Base-by-base conservation (phyloP, 2,797 vertebrate species). In the Moxostoma hubbsi region DNA sequence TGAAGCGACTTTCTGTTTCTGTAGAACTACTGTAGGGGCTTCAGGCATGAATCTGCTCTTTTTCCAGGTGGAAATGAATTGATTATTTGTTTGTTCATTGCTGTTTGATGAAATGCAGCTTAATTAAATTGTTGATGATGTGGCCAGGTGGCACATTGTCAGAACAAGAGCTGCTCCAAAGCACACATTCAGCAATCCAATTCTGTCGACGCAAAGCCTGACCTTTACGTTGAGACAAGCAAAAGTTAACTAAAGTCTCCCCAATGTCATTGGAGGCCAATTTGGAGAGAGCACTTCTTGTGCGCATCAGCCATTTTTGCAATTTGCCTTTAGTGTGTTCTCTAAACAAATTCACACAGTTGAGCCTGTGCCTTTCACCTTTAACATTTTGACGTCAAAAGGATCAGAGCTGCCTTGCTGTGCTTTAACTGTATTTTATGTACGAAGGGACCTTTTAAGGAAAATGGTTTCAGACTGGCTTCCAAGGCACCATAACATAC, bases 241-340 rank as follows among this genome's bases (percentile, higher is more conserved):
- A 62, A 68, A 75, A 75, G 66, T 57, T 68, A 75, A 49, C 88
- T 88, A 64, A 61, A 84, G 77, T 76, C 82, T 73, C 83, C 85
- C 85, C 65, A 64, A 49, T 58, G 87, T 86, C 73, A 65, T 87
- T 87, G 84, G 87, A 88, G 88, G 86, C 86, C 85, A 77, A 81
- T 87, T 77, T 80, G 18, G 49, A 53, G 71, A 77, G 73, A 74
- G 70, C 59, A 66, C 75, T 83, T 85, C 88, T 89, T 91, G 86
- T 87, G 87, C 87, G 82, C 54, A 89, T 92, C 91, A 93, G 91
- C 91, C 9, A 62, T 18, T n/a, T 67, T 70, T 77, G 15, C 45
- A 76, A 67, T 84, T 45, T 71, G 36, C 51, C 24, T 45, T 75
- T 73, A 36, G 36, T 36, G 50, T 75, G 55, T 36, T 5, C 36